Base-by-base conservation (phyloP, 2,113 vertebrate species). In the Ploceus nigricollis region DNA sequence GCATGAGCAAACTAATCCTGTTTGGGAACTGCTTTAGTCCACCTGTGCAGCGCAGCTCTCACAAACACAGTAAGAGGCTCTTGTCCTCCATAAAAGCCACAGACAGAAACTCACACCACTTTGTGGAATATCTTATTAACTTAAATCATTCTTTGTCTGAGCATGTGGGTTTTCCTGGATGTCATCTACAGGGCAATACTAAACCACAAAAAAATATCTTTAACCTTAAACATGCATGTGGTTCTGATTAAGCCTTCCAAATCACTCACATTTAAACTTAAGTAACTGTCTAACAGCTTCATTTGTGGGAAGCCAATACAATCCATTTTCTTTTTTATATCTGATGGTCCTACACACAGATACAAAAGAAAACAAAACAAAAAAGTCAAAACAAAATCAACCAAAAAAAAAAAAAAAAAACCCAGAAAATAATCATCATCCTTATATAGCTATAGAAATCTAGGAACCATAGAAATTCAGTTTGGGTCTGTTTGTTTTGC, bases 171-270 rank as follows among this genome's bases (percentile, higher is more conserved):
- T 93, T 87, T 69, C 22, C 39, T 83, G 27, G 4, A 75, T 87
- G 58, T 71, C 44, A 75, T 79, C 33, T 84, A 45, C 23, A 68
- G 61, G 19, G 53, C 51, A 81, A 56, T 13, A 40, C 6, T 84
- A 24, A 64, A 83, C n/a, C 66, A 77, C 63, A 20, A 68, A 79
- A 87, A 82, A 47, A 30, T 21, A 45, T 22, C 48, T 90, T 84
- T 70, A 61, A 37, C 33, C 61, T 73, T 50, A 82, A 84, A 25
- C 24, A 57, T 16, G 13, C 30, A 44, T 50, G 28, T 1, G 2
- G 48, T 48, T 90, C 40, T 85, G 30, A 44, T 82, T 64, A 79
- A 76, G 84, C 8, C 33, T 93, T 91, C 53, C 47, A 78, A 64
- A 82, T 63, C 23, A 45, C 33, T 71, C 54, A 57, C 7, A 10